Conservation (phyloP, 2,113 vertebrate species). For the Loxodonta africana region DNA sequence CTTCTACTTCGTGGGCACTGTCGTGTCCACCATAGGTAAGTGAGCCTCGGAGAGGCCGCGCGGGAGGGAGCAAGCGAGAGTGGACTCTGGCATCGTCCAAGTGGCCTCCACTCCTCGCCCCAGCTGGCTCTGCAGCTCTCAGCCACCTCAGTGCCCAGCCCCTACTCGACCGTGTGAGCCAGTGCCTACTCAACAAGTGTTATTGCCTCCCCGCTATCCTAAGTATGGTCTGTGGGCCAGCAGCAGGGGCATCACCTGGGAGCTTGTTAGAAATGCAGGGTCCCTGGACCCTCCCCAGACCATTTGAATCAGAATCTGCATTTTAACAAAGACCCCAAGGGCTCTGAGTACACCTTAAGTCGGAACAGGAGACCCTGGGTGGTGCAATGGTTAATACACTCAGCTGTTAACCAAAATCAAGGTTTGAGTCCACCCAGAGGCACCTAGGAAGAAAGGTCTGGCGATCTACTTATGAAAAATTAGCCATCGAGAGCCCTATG, state of each 20-base stretch:
- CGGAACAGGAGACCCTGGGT: background rate
- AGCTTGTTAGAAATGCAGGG: background rate
- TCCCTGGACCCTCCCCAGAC: background rate
- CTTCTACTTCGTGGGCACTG: slow-evolving; percentile 98
- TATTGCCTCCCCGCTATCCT: accelerated
- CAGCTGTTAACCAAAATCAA: background rate
- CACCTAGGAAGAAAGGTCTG: background rate
- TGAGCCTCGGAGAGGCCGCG: background rate
- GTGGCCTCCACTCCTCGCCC: background rate
- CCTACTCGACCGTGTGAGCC: background rate
- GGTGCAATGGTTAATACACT: background rate
- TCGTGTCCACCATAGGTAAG: slow-evolving; percentile 98
- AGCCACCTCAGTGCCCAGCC: background rate
- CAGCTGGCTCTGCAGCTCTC: background rate
- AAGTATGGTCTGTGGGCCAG: accelerated
- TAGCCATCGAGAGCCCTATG: background rate
- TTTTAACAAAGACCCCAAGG: background rate
- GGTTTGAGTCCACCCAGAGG: background rate
- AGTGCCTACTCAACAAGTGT: background rate
- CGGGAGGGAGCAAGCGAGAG: background rate
- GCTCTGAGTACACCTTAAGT: background rate
- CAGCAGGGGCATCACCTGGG: no score
- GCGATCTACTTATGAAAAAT: background rate
- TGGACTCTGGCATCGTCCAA: no score
- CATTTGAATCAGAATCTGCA: background rate